Percentiles rank a stretch among this genome's conserved stretches.
Evolutionary conservation across 2,113 vertebrate species (phyloP).

Genomic region (Sylvia atricapilla): DNA sequence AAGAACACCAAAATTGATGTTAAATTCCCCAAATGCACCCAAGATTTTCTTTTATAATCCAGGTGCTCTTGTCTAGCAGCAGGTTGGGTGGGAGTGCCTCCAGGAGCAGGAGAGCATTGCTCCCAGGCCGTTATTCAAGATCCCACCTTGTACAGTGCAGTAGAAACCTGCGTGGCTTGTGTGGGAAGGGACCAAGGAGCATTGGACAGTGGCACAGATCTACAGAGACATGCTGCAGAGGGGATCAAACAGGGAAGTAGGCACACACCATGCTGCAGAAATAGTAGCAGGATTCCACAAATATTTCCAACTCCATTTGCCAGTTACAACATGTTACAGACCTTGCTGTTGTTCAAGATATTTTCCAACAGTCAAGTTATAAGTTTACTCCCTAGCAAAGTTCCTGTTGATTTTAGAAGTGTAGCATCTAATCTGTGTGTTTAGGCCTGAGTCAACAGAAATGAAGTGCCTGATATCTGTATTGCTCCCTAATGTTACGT

Average conservation of each 20-base stretch:
- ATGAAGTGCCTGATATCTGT: background rate
- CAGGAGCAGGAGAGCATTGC: background rate
- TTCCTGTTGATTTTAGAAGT: background rate
- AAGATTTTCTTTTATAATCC: background rate
- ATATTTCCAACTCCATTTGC: background rate
- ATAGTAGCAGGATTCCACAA: background rate
- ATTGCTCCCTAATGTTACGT: background rate
- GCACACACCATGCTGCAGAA: background rate
- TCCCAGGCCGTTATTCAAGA: background rate
- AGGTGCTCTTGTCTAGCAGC: background rate
- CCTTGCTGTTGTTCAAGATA: background rate
- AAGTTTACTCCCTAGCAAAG: background rate
- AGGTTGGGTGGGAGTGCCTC: background rate
- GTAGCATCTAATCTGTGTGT: background rate
- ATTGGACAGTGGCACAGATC: background rate
- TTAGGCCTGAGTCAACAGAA: background rate
- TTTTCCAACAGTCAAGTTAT: background rate
- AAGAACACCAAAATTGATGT: background rate
- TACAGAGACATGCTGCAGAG: background rate
- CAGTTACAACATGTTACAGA: background rate
- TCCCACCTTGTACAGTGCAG: background rate
- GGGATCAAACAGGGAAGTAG: background rate
- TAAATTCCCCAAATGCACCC: background rate
- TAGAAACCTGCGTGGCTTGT: rapidly evolving
- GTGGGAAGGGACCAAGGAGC: background rate